Percentiles rank a stretch among this genome's conserved stretches.
phyloP scores from a whole-genome alignment of 2,113 vertebrate genomes.

The Ornithorhynchus anatinus region DNA sequence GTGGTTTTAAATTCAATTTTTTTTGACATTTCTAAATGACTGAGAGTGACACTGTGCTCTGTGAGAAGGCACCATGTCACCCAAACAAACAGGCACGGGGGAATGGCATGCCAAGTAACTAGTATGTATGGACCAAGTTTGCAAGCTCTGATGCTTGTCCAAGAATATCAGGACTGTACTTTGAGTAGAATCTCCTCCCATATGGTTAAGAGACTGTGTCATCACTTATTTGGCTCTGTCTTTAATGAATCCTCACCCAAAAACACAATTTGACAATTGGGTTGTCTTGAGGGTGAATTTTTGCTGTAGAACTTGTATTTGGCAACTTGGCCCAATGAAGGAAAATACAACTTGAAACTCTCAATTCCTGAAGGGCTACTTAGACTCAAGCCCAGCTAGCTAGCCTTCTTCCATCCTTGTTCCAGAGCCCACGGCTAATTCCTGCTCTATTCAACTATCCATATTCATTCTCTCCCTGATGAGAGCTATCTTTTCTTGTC shows the following conservation, averaged over 20 bases:
- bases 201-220: neutral
- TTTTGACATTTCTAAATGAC: constrained; percentile 15
- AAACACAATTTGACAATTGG: too few species aligned
- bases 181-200: neutral
- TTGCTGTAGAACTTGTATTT: neutral
- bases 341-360: neutral
- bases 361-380: neutral
- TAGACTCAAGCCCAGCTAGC: neutral
- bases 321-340: neutral
- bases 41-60: neutral
- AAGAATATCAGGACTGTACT: neutral
- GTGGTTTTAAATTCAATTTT: constrained; percentile 17
- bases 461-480: neutral
- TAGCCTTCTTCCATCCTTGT: neutral
- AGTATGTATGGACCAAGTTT: neutral
- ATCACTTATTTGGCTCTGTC: neutral
- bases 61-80: constrained; percentile 27
- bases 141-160: constrained; percentile 18
- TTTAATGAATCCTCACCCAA: too few species aligned
- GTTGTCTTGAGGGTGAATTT: neutral
- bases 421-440: neutral
- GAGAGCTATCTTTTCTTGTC: neutral
- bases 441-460: neutral
- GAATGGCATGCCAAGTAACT: neutral
- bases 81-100: constrained; percentile 32